A percentile compares a stretch with the other conserved stretches of the same genome.
Evolutionary conservation across 2,888 invertebrate genomes (phyloP).

Genomic region (Hylaea fasciaria): DNA sequence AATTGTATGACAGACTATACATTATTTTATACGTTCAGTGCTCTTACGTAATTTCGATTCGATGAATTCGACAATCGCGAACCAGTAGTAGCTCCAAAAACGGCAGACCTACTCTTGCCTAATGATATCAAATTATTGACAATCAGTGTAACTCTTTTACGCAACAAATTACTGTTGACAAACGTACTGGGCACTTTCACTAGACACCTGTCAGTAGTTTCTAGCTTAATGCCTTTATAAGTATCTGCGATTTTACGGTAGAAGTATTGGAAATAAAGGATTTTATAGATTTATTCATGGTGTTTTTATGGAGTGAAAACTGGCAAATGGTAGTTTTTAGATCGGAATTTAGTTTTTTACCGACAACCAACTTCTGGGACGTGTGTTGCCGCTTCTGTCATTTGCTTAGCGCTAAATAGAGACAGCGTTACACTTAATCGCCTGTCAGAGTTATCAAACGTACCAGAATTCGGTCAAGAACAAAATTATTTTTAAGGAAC

Average conservation of each 20-base stretch:
- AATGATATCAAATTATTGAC: slow-evolving; percentile 53
- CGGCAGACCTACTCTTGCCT: slow-evolving; percentile 22
- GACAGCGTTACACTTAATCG: no score
- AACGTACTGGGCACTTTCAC: slow-evolving; percentile 50
- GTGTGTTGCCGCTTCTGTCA: no score
- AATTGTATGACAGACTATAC: no score
- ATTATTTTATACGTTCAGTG: not conserved
- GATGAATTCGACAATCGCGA: slow-evolving; percentile 18
- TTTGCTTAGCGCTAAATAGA: no score
- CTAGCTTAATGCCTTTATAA: slow-evolving; percentile 38
- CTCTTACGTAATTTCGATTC: not conserved
- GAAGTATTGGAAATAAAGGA: slow-evolving; percentile 6
- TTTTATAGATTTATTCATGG: slow-evolving; percentile 16
- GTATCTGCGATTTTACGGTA: slow-evolving; percentile 5
- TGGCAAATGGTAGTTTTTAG: no score
- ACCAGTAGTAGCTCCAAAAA: slow-evolving; percentile 26
- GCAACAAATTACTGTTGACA: slow-evolving; percentile 46
- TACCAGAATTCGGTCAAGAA: no score
- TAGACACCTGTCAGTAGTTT: slow-evolving; percentile 41
- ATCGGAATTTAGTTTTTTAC: no score
- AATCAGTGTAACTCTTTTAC: slow-evolving; percentile 44
- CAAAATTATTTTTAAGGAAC: no score
- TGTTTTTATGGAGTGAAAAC: not conserved
- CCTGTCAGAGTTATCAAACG: no score
- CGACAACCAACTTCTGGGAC: no score